Evolutionary conservation across 2,888 invertebrate species (phyloP), one percentile per base, ranked within the genome.

Genomic region (Dolichopus griseipennis): DNA sequence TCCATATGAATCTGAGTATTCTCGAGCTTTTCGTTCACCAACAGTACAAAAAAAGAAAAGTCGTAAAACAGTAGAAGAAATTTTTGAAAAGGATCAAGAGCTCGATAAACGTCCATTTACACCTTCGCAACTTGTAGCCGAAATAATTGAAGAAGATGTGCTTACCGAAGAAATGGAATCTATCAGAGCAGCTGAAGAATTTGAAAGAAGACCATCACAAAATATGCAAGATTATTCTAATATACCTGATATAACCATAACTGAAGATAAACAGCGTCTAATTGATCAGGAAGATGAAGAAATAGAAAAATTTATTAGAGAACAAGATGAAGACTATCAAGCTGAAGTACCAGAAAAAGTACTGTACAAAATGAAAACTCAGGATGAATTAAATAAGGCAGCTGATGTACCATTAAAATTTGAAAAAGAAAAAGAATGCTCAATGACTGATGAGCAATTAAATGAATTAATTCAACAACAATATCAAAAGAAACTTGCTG

Each of bases 401-500:
- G 73, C 74, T n/a, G 78, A 79, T 68, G 73, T 72, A n/a, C 76
- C 75, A 0, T 73, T 78, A 20, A 75, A 78, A 67, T 76, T 78
- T 67, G 74, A 72, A 7, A 68, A 68, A 67, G 76, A 72, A 63
- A 67, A 52, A 4, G 76, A 77, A 63, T 74, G 76, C 43, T 71
- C 73, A 68, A 72, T 75, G 67, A 71, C 76, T 18, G 77, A 81
- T 43, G 79, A 81, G 69, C 76, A 79, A 76, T 84, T 78, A 76
- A 83, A 74, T 77, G 78, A 78, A 74, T 79, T 77, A 75, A 79
- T 82, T 0, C 78, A 81, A 52, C 76, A 78, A 66, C 80, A 81
- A 70, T 82, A 81, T 68, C 83, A 83, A 73, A 85, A 86, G 66
- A 86, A 89, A 76, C 80, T 87, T 37, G 81, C 86, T 21, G 85